These are phyloP conservation scores for Drosophila biarmipes DNA, from an alignment of 1,140 invertebrate genomes.

Conservation along the genomic window DNA sequence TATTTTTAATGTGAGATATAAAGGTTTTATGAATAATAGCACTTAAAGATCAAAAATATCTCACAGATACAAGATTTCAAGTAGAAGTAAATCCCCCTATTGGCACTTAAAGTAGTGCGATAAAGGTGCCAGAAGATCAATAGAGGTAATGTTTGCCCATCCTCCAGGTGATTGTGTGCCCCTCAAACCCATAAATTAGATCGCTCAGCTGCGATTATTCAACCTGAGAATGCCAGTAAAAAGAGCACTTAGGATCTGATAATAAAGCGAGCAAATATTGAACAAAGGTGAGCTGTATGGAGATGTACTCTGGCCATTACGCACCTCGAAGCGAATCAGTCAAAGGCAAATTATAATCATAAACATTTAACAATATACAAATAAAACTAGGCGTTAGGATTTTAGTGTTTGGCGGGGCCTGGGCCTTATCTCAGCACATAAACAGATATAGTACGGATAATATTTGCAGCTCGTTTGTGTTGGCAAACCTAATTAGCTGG, in stretches of 20 bases:
- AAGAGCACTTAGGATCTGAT: conserved; percentile 37
- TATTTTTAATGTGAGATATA: no score
- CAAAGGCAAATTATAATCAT: conserved; percentile 42
- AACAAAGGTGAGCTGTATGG: conserved; percentile 28
- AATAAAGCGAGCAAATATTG: conserved; percentile 32
- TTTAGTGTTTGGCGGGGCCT: conserved; percentile 12
- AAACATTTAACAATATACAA: conserved; percentile 21
- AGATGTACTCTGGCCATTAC: conserved; percentile 31
- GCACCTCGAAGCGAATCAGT: conserved; percentile 20
- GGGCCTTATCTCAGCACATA: conserved; percentile 13
- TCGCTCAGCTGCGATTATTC: conserved; percentile 26
- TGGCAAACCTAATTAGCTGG: conserved; percentile 70
- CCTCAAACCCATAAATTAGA: conserved; percentile 7
- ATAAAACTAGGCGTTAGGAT: conserved; percentile 10
- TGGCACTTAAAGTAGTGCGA: background rate
- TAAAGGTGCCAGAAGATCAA: conserved; percentile 1
- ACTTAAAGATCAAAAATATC: no score
- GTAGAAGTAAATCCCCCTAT: no score
- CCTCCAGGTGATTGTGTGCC: background rate
- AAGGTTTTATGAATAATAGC: no score
- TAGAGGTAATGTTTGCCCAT: conserved; percentile 8
- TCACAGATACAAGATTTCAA: background rate
- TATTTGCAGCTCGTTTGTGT: conserved; percentile 27
- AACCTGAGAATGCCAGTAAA: conserved; percentile 23
- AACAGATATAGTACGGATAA: conserved; percentile 12